Evolutionary conservation across 2,113 vertebrate species (phyloP).

Genomic region (Xenopus tropicalis): UCB_Xtro_10.0 CM004443.2:41064001-41064500

Average conservation of each 20-base stretch:
- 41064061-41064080: no score
- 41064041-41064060: no score
- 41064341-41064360: constrained; percentile 51
- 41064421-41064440: constrained; percentile 21
- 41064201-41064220: constrained; percentile 33
- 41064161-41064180: constrained; percentile 7
- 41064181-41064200: constrained; percentile 28
- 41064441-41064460: constrained; percentile 8
- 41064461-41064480: constrained; percentile 17
- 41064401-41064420: constrained; percentile 5
- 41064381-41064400: constrained; percentile 38
- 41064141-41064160: neutral
- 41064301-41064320: constrained; percentile 45
- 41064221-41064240: constrained; percentile 46
- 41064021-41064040: no score
- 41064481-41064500: constrained; percentile 28
- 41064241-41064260: constrained; percentile 43
- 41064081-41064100: no score
- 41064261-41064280: constrained; percentile 49
- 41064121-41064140: neutral
- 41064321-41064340: constrained; percentile 54
- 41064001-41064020: no score
- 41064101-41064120: neutral
- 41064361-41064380: constrained; percentile 50
- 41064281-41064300: constrained; percentile 50